phyloP scores from a whole-genome alignment of 2,113 vertebrate genomes.

The Tringa solitaria region DNA sequence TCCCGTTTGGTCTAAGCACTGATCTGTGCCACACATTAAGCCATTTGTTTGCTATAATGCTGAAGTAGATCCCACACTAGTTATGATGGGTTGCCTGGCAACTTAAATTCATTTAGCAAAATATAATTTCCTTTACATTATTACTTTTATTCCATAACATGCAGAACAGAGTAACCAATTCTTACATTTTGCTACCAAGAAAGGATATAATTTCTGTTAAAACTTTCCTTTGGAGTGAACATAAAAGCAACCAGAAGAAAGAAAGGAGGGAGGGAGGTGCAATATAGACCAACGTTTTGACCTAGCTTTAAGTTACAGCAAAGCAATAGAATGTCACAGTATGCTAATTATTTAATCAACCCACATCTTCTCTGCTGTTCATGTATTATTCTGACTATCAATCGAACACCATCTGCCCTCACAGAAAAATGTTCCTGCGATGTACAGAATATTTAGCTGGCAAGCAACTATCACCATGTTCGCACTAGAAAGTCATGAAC shows the following conservation, averaged over 20 bases:
- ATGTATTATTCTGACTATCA: constrained; percentile 57
- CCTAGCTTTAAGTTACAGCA: constrained; percentile 46
- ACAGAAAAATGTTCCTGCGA: constrained; percentile 44
- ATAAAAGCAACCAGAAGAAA: background rate
- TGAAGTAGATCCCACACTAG: background rate
- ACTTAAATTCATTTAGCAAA: constrained; percentile 23
- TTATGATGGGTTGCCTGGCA: background rate
- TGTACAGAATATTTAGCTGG: constrained; percentile 32
- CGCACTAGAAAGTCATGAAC: background rate
- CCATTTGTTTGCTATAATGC: background rate
- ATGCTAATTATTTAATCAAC: constrained; percentile 65
- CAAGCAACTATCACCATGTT: background rate
- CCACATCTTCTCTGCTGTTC: constrained; percentile 56
- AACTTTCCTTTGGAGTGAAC: background rate
- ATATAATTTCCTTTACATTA: constrained; percentile 28
- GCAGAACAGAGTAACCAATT: background rate
- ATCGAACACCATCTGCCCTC: constrained; percentile 55
- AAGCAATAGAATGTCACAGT: constrained; percentile 54
- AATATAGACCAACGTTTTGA: background rate
- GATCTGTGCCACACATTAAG: background rate
- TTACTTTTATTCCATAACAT: background rate
- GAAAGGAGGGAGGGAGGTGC: background rate
- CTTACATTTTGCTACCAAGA: background rate
- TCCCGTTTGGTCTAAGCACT: background rate
- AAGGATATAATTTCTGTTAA: background rate